Conservation (phyloP, 1,140 invertebrate genomes). For the Acromyrmex charruanus region DNA sequence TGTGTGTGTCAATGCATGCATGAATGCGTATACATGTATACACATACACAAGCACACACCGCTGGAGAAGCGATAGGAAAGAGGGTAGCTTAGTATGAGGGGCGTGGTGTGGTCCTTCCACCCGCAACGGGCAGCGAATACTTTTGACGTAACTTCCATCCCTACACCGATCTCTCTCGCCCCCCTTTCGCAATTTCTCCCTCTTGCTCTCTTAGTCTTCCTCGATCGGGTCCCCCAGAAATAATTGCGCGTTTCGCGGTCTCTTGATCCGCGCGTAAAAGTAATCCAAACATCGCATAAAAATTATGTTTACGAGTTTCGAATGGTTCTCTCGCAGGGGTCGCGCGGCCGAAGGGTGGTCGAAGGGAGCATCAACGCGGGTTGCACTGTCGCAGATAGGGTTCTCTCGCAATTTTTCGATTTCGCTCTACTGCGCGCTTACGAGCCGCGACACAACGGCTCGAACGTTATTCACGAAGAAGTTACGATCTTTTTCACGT, state of each 20-base stretch:
- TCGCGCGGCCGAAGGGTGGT: conserved; percentile 39
- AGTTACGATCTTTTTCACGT: conserved; percentile 12
- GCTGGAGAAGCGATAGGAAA: conserved; percentile 62
- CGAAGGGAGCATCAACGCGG: conserved; percentile 45
- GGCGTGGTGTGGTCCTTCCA: conserved; percentile 64
- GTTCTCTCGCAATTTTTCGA: conserved; percentile 60
- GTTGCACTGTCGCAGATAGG: conserved; percentile 50
- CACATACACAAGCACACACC: conserved; percentile 21
- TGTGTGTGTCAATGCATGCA: too few relatives aligned
- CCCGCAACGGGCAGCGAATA: conserved; percentile 59
- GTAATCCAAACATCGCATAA: conserved; percentile 85
- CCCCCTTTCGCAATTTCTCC: conserved; percentile 7
- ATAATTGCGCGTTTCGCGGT: conserved; percentile 85
- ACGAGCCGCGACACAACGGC: background rate
- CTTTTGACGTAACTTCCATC: conserved; percentile 70
- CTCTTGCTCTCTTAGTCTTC: background rate
- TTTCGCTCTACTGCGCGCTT: conserved; percentile 15
- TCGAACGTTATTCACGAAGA: background rate
- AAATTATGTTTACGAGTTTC: conserved; percentile 86
- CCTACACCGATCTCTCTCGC: conserved; percentile 58
- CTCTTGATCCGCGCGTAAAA: conserved; percentile 82
- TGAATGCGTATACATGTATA: background rate
- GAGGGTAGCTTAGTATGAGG: conserved; percentile 70
- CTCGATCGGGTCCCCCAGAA: conserved; percentile 66
- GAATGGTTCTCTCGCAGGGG: conserved; percentile 76